Evolutionary conservation across 53 echinoderm and acorn worm species (phyloP).

Genomic region (Echinarachnius parma): DNA sequence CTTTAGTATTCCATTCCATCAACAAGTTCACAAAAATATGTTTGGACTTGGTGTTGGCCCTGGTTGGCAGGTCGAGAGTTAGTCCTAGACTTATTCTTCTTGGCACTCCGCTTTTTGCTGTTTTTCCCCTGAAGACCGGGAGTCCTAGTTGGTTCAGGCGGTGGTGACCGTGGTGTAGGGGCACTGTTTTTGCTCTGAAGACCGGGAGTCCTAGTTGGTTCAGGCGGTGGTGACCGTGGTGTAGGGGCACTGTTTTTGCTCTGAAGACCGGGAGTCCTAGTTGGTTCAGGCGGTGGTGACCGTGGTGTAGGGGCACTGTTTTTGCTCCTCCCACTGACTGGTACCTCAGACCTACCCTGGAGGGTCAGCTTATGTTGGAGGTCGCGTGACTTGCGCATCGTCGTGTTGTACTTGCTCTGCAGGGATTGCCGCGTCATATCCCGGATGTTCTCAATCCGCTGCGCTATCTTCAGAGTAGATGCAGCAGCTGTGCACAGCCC

Average conservation of each 20-base stretch:
- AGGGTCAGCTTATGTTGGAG: conserved; percentile 58
- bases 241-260: no score
- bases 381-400: conserved; percentile 60
- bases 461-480: conserved; percentile 57
- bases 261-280: no score
- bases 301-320: conserved; percentile 6
- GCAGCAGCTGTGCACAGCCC: conserved; percentile 64
- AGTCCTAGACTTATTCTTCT: neutral
- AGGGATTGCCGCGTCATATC: conserved; percentile 48
- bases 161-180: neutral
- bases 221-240: no score
- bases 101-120: neutral
- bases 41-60: neutral
- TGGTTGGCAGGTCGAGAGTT: neutral
- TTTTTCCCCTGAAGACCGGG: conserved; percentile 16
- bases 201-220: neutral
- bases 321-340: neutral
- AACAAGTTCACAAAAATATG: no score
- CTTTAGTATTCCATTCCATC: no score
- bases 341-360: conserved; percentile 14
- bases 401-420: conserved; percentile 60
- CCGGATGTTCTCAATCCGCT: conserved; percentile 30
- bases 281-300: neutral
- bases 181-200: neutral
- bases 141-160: conserved; percentile 3